phyloP scores from a whole-genome alignment of 2,888 invertebrate genomes.

The Scaptodrosophila latifasciaeformis region DNA sequence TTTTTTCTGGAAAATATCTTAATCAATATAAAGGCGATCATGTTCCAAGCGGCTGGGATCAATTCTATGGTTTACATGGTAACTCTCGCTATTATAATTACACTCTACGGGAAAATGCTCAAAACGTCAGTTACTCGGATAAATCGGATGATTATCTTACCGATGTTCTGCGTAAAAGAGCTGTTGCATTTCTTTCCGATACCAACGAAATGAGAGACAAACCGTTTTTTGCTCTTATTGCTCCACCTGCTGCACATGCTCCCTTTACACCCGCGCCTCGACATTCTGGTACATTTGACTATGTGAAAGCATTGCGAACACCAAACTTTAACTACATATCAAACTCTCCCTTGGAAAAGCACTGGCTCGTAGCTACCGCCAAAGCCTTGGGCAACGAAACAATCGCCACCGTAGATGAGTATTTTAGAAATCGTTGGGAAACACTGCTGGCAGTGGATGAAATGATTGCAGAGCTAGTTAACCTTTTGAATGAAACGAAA shows the following conservation, averaged over 20 bases:
- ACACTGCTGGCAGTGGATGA: conserved; percentile 91
- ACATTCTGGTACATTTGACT: conserved; percentile 80
- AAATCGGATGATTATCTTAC: conserved; percentile 86
- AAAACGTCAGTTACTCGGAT: conserved; percentile 79
- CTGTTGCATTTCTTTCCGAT: conserved; percentile 47
- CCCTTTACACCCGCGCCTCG: conserved; percentile 89
- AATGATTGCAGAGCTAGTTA: conserved; percentile 81
- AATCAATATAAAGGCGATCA: conserved; percentile 83
- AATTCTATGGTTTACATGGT: conserved; percentile 91
- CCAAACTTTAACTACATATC: conserved; percentile 81
- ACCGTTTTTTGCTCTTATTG: conserved; percentile 87
- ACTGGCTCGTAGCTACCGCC: conserved; percentile 84
- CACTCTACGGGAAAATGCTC: conserved; percentile 87
- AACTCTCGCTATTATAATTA: conserved; percentile 96
- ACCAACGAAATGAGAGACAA: conserved; percentile 13
- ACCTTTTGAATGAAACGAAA: conserved; percentile 76
- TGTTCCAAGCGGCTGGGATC: conserved; percentile 89
- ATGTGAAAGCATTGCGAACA: conserved; percentile 79
- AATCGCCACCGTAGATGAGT: conserved; percentile 80
- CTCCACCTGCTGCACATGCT: conserved; percentile 91
- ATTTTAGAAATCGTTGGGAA: conserved; percentile 85
- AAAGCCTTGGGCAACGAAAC: conserved; percentile 79
- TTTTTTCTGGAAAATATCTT: conserved; percentile 95
- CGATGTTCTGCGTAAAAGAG: conserved; percentile 81
- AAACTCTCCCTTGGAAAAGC: conserved; percentile 79